A percentile compares a stretch with the other conserved stretches of the same genome.
phyloP scores from a whole-genome alignment of 37 sponge, comb jelly and placozoan species.

The Bolinopsis microptera region DNA sequence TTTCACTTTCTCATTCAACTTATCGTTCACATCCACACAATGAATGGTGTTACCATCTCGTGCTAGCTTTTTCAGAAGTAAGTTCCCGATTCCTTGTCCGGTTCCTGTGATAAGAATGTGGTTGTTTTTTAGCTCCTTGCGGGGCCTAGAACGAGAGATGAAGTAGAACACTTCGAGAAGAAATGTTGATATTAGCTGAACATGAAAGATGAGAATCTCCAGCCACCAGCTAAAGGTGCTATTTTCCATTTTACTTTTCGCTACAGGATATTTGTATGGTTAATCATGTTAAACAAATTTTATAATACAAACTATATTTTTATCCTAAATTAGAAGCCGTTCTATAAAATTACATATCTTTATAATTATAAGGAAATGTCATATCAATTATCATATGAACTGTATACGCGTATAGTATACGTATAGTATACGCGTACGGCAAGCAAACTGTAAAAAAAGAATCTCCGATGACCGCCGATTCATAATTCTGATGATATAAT shows the following conservation, averaged over 20 bases:
- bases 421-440: too few species aligned
- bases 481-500: too few species aligned
- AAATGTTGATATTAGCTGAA: not conserved
- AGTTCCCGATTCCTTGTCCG: not conserved
- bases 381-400: too few species aligned
- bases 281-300: too few species aligned
- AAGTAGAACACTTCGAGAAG: not conserved
- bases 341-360: too few species aligned
- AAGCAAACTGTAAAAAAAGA: too few species aligned
- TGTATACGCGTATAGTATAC: too few species aligned
- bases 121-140: not conserved
- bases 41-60: not conserved
- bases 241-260: not conserved
- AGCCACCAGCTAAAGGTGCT: not conserved
- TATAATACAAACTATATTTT: too few species aligned
- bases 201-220: not conserved
- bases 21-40: not conserved
- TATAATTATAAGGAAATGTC: too few species aligned
- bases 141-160: not conserved
- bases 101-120: slow-evolving; percentile 27
- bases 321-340: too few species aligned
- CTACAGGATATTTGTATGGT: too few species aligned
- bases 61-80: not conserved
- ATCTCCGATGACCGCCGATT: too few species aligned
- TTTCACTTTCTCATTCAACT: not conserved